Conservation (phyloP, 2,888 invertebrate genomes). For the Tenodera sinensis region DNA sequence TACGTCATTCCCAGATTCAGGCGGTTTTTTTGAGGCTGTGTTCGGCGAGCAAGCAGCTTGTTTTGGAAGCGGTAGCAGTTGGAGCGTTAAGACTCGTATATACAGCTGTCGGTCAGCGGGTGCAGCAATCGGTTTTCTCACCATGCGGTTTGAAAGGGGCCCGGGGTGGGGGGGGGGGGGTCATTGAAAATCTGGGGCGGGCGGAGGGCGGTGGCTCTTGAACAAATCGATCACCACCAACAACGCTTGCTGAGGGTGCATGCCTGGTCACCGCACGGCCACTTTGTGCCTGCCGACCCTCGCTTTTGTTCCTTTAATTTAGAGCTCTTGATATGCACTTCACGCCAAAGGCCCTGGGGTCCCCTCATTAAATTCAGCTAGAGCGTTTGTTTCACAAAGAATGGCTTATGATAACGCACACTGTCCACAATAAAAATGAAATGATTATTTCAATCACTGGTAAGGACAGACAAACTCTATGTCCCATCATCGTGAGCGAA, state of each 20-base stretch:
- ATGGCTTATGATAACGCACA: background rate
- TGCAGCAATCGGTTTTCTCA: background rate
- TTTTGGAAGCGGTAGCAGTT: background rate
- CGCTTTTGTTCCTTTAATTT: background rate
- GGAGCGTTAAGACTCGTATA: background rate
- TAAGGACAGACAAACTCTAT: background rate
- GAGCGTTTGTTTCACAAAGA: background rate
- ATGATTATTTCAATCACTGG: background rate
- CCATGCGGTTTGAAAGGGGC: background rate
- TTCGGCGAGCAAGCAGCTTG: no score
- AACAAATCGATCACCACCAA: background rate
- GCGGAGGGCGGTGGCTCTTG: background rate
- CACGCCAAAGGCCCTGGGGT: background rate
- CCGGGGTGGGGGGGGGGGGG: no score
- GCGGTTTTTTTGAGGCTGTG: no score
- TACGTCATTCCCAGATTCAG: no score
- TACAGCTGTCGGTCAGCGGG: background rate
- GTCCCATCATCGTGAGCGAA: background rate
- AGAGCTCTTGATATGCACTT: background rate
- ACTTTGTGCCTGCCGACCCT: background rate
- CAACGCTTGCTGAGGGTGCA: background rate
- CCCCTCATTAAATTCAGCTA: background rate
- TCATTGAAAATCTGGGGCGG: background rate
- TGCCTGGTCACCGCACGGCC: background rate
- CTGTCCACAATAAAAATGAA: background rate